phyloP scores from a whole-genome alignment of 2,888 invertebrate genomes.

The Cantharis lateralis region DNA sequence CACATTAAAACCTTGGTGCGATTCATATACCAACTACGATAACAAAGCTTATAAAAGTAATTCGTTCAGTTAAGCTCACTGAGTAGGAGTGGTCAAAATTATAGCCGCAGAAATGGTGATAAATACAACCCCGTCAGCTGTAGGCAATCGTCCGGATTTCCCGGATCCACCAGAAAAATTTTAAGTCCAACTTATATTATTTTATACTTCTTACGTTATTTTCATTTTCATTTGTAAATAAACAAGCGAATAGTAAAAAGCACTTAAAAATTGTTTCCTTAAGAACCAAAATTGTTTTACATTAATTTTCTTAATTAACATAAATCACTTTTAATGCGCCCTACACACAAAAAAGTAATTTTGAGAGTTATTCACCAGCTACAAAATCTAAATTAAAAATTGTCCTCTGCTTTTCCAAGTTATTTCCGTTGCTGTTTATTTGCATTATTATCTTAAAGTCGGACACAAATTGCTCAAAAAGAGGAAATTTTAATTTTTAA shows the following conservation, averaged over 20 bases:
- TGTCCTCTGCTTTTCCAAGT: slow-evolving; percentile 35
- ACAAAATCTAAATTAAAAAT: slow-evolving; percentile 38
- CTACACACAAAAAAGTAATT: slow-evolving; percentile 32
- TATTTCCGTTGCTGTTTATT: slow-evolving; percentile 36
- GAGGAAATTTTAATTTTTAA: slow-evolving; percentile 37
- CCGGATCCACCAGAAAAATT: slow-evolving; percentile 14
- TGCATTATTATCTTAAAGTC: slow-evolving; percentile 34
- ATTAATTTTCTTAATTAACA: slow-evolving; percentile 32
- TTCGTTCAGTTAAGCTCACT: slow-evolving; percentile 31
- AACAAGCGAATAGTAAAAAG: neutral
- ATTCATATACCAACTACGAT: slow-evolving; percentile 37
- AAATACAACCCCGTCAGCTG: slow-evolving; percentile 36
- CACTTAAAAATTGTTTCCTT: neutral
- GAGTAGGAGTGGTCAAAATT: slow-evolving; percentile 33
- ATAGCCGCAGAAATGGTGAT: slow-evolving; percentile 38
- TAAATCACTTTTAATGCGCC: slow-evolving; percentile 36
- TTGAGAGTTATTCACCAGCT: slow-evolving; percentile 34
- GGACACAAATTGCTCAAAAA: slow-evolving; percentile 36
- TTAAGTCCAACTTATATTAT: neutral
- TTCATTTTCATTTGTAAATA: slow-evolving; percentile 15
- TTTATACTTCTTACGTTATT: slow-evolving; percentile 5
- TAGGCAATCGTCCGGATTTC: slow-evolving; percentile 30
- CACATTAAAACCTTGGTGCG: slow-evolving; percentile 37
- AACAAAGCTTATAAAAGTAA: slow-evolving; percentile 41
- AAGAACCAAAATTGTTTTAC: slow-evolving; percentile 2